phyloP scores from a whole-genome alignment of 2,797 vertebrate genomes.

The Coregonus sp. region DNA sequence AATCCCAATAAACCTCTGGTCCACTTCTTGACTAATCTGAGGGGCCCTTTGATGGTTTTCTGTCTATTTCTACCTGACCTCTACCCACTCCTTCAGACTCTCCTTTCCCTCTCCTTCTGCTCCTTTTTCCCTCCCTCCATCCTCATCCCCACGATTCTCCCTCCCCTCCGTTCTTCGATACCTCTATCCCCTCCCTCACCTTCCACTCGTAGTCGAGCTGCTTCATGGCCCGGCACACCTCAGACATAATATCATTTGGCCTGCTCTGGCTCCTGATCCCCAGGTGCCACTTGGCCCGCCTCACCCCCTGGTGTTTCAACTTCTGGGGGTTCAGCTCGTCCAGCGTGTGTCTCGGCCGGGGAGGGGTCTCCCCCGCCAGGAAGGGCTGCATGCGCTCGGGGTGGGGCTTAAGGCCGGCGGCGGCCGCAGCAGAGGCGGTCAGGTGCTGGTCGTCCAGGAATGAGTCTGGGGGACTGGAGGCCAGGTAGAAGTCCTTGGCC shows the following conservation, averaged over 20 bases:
- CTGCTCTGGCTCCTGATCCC: conserved; percentile 97
- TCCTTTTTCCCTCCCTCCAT: not conserved
- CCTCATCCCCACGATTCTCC: not conserved
- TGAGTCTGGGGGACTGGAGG: conserved; percentile 93
- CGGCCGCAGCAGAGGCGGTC: conserved; percentile 57
- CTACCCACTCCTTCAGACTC: too few species aligned
- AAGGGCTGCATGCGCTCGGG: conserved; percentile 91
- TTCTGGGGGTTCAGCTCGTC: conserved; percentile 98
- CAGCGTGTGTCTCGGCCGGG: conserved; percentile 89
- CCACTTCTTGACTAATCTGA: too few species aligned
- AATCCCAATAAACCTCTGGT: too few species aligned
- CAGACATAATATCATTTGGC: conserved; percentile 97
- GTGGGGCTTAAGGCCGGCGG: conserved; percentile 79
- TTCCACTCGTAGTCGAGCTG: conserved; percentile 99
- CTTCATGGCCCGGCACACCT: conserved; percentile 97
- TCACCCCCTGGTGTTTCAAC: conserved; percentile 94
- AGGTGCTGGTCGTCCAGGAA: conserved; percentile 93
- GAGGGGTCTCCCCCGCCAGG: conserved; percentile 85
- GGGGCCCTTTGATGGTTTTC: too few species aligned
- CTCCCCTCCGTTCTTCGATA: not conserved
- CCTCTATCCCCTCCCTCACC: conserved; percentile 70
- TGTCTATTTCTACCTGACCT: too few species aligned
- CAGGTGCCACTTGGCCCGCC: conserved; percentile 96
- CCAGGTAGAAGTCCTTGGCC: conserved; percentile 98
- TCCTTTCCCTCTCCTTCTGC: not conserved